Conservation (phyloP, 2,888 invertebrate genomes). For the Tromatobia lineatoria region DNA sequence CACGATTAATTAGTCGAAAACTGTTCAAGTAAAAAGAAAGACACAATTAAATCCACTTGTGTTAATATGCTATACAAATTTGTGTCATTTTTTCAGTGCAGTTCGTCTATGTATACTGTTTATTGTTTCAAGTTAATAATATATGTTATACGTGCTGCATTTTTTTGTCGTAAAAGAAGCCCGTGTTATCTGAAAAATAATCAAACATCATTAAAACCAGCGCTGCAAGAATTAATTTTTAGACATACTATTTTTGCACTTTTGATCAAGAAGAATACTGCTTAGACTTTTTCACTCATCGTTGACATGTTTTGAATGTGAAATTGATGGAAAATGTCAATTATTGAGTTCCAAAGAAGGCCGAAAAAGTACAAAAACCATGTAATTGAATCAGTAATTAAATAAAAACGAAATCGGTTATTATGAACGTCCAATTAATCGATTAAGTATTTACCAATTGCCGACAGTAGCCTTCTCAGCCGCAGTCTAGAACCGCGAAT, state of each 20-base stretch:
- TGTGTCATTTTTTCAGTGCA: slow-evolving; percentile 5
- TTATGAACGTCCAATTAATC: not conserved
- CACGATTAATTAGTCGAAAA: not conserved
- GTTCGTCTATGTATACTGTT: slow-evolving; percentile 4
- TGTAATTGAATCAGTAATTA: not conserved
- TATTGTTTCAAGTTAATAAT: not conserved
- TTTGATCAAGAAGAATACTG: too few species aligned
- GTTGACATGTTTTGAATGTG: not conserved
- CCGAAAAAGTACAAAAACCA: too few species aligned
- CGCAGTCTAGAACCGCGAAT: too few species aligned
- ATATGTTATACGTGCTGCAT: not conserved
- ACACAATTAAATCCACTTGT: slow-evolving; percentile 2
- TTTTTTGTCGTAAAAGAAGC: slow-evolving; percentile 78
- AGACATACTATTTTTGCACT: not conserved
- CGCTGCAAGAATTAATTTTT: not conserved
- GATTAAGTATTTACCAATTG: too few species aligned
- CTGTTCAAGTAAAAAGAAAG: not conserved
- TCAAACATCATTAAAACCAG: slow-evolving; percentile 30
- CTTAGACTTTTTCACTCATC: too few species aligned
- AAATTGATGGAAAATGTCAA: not conserved
- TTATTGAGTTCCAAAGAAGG: too few species aligned
- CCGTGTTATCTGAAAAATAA: slow-evolving; percentile 81
- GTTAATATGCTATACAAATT: not conserved
- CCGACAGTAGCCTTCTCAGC: too few species aligned
- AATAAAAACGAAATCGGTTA: not conserved